Base-by-base conservation (phyloP, 2,113 vertebrate genomes). In the Dasypus novemcinctus region DNA sequence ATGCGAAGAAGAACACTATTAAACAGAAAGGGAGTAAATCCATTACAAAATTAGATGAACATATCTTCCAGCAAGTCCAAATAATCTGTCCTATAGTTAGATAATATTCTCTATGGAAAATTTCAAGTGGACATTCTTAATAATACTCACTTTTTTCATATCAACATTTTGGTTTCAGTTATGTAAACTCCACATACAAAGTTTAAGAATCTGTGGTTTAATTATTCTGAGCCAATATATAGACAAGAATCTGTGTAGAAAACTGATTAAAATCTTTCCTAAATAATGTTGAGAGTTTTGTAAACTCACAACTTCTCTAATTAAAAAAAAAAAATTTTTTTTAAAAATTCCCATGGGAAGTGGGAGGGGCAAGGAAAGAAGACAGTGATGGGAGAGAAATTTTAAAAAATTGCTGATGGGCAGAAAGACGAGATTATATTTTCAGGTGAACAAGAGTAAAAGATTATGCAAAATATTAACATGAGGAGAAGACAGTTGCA, bases 241-340 rank as follows among this genome's bases (percentile, higher is more conserved):
- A 61, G 13, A 52, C 33, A 66, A 78, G 21, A 49, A 61, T 9
- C n/a, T 43, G 14, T 63, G 61, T 72, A 12, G 46, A 83, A 94
- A 46, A 41, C 14, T 36, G 3, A 29, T 52, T 80, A 54, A 88
- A 91, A 57, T 0, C 18, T 66, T 5, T 84, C 7, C 7, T 54
- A 81, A 95, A 57, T n/a, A 1, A 14, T 63, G 49, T 8, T 41
- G 61, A 43, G 31, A 80, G 75, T 49, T 49, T 49, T 29, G 43
- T 74, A 85, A 72, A 12, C 13, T 88, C 33, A 66, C n/a, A 83
- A 63, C 93, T 46, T 57, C 83, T 72, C 0, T 8, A 20, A 11
- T 81, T 80, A 38, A n/a, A n/a, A n/a, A 31, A 86, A 89, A 66
- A n/a, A n/a, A 92, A 92, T 90, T 82, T 38, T 76, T 36, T 61